Conservation (phyloP, 2,797 vertebrate genomes). For the Vespertilio murinus region DNA sequence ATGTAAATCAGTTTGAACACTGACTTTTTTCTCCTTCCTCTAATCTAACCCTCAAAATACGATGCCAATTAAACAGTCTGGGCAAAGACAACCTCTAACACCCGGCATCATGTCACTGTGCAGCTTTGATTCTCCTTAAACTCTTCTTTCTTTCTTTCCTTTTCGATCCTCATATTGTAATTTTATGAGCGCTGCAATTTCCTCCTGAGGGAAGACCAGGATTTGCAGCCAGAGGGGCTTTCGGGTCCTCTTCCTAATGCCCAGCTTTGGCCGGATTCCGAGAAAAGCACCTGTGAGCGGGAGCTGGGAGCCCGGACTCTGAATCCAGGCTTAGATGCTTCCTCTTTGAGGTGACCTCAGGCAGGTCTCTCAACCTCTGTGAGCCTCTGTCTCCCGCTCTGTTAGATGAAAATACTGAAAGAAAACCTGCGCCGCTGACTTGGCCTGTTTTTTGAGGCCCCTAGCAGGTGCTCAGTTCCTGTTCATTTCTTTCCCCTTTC, state of each 20-base stretch:
- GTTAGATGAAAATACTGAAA: background rate
- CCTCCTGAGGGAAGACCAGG: background rate
- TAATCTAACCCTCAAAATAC: conserved; percentile 79
- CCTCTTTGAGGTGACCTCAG: background rate
- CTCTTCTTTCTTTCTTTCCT: conserved; percentile 46
- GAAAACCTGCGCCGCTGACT: background rate
- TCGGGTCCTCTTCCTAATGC: background rate
- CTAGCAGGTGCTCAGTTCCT: background rate
- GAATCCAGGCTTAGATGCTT: background rate
- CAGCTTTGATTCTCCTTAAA: conserved; percentile 50
- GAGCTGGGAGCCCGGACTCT: background rate
- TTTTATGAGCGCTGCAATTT: conserved; percentile 33
- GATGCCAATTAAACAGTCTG: conserved; percentile 73
- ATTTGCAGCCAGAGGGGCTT: background rate
- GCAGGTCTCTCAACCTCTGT: background rate
- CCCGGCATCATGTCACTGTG: conserved; percentile 17
- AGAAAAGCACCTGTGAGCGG: background rate
- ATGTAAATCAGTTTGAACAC: conserved; percentile 76
- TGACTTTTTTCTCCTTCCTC: conserved; percentile 74
- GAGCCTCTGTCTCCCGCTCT: background rate
- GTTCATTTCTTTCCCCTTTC: background rate
- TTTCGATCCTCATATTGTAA: conserved; percentile 49
- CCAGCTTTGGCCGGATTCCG: background rate
- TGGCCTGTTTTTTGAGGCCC: background rate
- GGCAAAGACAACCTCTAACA: conserved; percentile 41